These are phyloP conservation scores for Tiliacea citrago DNA, from an alignment of 2,888 invertebrate species.

Conservation along the genomic window DNA sequence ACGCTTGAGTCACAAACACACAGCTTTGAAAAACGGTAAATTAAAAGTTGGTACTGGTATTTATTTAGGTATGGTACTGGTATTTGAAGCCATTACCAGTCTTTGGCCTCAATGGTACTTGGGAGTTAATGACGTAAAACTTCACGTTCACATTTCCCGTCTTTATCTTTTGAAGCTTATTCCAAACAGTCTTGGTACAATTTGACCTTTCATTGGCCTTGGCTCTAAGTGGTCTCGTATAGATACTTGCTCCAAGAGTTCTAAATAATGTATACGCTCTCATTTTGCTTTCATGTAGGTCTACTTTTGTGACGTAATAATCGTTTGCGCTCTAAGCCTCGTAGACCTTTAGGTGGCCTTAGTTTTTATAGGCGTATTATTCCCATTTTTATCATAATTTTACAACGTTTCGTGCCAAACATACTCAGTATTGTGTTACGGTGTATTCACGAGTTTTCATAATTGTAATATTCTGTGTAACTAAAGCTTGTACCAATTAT, in stretches of 20 bases:
- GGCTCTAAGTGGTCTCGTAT: constrained; percentile 41
- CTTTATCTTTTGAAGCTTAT: constrained; percentile 43
- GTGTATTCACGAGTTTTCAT: background rate
- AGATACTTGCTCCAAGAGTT: constrained; percentile 33
- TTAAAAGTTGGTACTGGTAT: constrained; percentile 65
- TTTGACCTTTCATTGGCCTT: constrained; percentile 54
- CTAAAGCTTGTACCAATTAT: constrained; percentile 5
- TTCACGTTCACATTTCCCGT: constrained; percentile 26
- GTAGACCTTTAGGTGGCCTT: constrained; percentile 10
- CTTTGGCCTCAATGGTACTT: constrained; percentile 12
- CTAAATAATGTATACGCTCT: constrained; percentile 40
- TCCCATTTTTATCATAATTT: too few species aligned
- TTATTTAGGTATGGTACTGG: constrained; percentile 45
- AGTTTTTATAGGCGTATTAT: background rate
- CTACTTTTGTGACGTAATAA: constrained; percentile 33
- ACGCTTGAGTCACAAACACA: constrained; percentile 59
- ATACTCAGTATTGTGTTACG: background rate
- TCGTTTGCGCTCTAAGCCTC: constrained; percentile 12
- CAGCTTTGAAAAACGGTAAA: constrained; percentile 63
- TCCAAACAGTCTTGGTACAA: constrained; percentile 40
- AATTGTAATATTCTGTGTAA: background rate
- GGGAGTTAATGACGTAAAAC: constrained; percentile 34
- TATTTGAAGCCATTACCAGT: constrained; percentile 48
- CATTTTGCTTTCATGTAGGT: constrained; percentile 36
- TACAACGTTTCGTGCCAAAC: background rate